Evolutionary conservation across 35 echinoderm and acorn worm genomes (phyloP).

Genomic region (Apostichopus californicus): DNA sequence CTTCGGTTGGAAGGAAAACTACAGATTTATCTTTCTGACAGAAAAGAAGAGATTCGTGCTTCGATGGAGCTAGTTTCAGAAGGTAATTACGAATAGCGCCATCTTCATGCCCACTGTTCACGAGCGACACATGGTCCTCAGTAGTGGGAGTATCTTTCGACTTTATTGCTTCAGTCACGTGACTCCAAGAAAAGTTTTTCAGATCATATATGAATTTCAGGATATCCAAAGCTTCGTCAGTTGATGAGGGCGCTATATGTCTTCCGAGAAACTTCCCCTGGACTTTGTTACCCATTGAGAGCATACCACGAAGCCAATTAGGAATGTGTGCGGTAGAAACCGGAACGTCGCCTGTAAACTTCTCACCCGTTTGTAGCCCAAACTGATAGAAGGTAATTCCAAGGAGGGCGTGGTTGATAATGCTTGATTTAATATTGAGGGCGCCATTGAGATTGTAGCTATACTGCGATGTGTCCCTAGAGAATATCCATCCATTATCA

Average conservation of each 20-base stretch:
- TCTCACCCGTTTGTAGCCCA: slow-evolving; percentile 5
- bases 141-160: not conserved
- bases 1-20: slow-evolving; percentile 13
- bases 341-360: not conserved
- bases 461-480: slow-evolving; percentile 13
- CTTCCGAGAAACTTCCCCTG: not conserved
- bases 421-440: not conserved
- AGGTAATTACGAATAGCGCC: not conserved
- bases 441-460: slow-evolving; percentile 6
- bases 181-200: not conserved
- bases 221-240: slow-evolving; percentile 15
- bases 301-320: slow-evolving; percentile 39
- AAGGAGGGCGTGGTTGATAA: slow-evolving; percentile 36
- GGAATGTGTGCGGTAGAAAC: not conserved
- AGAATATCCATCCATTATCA: slow-evolving; percentile 7
- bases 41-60: slow-evolving; percentile 10
- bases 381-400: slow-evolving; percentile 52
- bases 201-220: not conserved
- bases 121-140: not conserved
- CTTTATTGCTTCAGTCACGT: not conserved
- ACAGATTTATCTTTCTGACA: not conserved
- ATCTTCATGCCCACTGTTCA: too few relatives aligned
- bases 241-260: not conserved
- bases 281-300: slow-evolving; percentile 20
- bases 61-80: not conserved